Base-by-base conservation (phyloP, 2,888 invertebrate species). In the Merodon equestris region DNA sequence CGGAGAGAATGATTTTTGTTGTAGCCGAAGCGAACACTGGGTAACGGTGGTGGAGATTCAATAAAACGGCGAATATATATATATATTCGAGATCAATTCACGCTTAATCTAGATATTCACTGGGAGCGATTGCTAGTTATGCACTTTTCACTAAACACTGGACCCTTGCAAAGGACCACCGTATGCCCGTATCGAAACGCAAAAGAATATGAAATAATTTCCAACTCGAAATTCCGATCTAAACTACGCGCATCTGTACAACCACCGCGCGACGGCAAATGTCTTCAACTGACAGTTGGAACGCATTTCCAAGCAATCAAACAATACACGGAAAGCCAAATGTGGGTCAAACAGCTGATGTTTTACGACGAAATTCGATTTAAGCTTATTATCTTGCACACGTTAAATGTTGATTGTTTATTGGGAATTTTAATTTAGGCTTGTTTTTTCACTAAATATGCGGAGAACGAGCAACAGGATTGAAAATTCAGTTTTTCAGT, bases 221-320 rank as follows among this genome's bases (percentile, higher is more conserved):
- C n/a, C 15, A 36, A 67, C 40, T 7, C 3, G 7, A 27, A 27
- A 27, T 47, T 56, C 54, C 45, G 5, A 45, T 56, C 54, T 61
- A 50, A 17, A 56, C 44, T 66, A 50, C 40, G 48, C 64, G 36
- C 58, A 53, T 18, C 45, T 7, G 27, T 15, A 58, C 72, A 48
- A 13, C 57, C 67, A 48, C 19, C 18, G 12, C 1, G 19, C 27
- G 51, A 34, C 42, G 56, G 48, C 45, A 72, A 67, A 63, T 51
- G 45, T 51, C 57, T 77, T 72, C 45, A 72, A 70, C 71, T 71
- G 61, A 50, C 58, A 74, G 14, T 38, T 15, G 36, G 14, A 5
- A 15, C 9, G 34, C 40, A 50, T 40, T 10, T 40, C 40, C 40
- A 7, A n/a, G n/a, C 27, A 2, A 27, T 2, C 27, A 27, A 27